These are phyloP conservation scores for Adelges cooleyi DNA, from an alignment of 1,140 invertebrate species.

Conservation along the genomic window DNA sequence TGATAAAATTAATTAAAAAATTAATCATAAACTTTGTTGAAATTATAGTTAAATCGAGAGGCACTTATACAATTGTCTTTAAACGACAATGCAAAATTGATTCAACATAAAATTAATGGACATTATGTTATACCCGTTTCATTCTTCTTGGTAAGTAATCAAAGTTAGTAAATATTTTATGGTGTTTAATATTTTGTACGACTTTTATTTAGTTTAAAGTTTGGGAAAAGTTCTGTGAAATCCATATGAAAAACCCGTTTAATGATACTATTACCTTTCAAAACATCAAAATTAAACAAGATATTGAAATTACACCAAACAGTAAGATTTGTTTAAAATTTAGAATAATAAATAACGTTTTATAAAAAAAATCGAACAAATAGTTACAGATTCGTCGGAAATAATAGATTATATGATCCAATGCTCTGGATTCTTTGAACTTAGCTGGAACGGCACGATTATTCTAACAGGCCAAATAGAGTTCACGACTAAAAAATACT, in stretches of 20 bases:
- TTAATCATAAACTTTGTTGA: too few species aligned
- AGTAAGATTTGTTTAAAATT: not conserved
- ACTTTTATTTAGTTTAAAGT: not conserved
- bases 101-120: not conserved
- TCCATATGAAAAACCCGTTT: not conserved
- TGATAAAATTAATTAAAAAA: too few species aligned
- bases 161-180: too few species aligned
- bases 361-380: not conserved
- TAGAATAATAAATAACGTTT: too few species aligned
- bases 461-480: not conserved
- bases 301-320: not conserved
- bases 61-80: too few species aligned
- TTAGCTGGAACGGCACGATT: not conserved
- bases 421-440: not conserved
- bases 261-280: not conserved
- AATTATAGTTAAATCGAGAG: too few species aligned
- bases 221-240: constrained; percentile 15
- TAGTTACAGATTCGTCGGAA: not conserved
- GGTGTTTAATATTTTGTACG: too few species aligned
- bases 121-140: not conserved
- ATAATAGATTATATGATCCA: constrained; percentile 4
- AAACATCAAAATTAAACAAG: not conserved
- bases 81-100: not conserved
- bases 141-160: not conserved
- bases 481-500: not conserved